A percentile compares a stretch with the other conserved stretches of the same genome.
phyloP scores from a whole-genome alignment of 2,797 vertebrate species.

The Luscinia luscinia region DNA sequence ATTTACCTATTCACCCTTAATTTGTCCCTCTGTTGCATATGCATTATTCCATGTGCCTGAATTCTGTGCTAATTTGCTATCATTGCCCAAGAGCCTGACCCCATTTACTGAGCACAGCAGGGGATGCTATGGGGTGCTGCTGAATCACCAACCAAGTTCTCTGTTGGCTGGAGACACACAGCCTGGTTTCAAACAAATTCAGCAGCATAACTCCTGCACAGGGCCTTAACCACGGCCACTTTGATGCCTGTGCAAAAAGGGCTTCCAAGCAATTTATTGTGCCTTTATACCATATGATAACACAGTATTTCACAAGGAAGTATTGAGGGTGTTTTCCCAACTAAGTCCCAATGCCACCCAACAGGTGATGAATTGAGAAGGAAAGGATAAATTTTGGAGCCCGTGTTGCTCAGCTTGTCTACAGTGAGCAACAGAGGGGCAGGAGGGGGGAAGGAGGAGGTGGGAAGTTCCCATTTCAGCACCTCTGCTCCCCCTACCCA shows the following conservation, averaged over 20 bases:
- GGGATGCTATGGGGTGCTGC: neutral
- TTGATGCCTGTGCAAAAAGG: neutral
- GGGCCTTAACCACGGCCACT: neutral
- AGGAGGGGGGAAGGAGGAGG: neutral
- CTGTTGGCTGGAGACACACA: neutral
- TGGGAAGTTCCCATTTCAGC: accelerated
- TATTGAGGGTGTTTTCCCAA: neutral
- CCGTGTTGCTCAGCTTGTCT: accelerated
- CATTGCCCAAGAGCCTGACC: neutral
- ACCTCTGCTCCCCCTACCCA: accelerated
- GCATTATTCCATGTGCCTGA: neutral
- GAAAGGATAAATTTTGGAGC: neutral
- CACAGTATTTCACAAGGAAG: neutral
- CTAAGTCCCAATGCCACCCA: neutral
- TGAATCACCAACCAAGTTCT: neutral
- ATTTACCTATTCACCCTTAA: neutral
- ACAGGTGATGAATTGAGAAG: accelerated
- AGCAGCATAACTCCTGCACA: accelerated
- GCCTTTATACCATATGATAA: neutral
- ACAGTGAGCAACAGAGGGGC: accelerated
- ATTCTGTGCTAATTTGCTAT: neutral
- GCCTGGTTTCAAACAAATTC: neutral
- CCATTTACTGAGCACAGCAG: neutral
- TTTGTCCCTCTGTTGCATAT: neutral
- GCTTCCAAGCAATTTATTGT: neutral